Evolutionary conservation across 2,113 vertebrate species (phyloP), one percentile per base, ranked within the genome.

Genomic region (Corydoras sp.): DNA sequence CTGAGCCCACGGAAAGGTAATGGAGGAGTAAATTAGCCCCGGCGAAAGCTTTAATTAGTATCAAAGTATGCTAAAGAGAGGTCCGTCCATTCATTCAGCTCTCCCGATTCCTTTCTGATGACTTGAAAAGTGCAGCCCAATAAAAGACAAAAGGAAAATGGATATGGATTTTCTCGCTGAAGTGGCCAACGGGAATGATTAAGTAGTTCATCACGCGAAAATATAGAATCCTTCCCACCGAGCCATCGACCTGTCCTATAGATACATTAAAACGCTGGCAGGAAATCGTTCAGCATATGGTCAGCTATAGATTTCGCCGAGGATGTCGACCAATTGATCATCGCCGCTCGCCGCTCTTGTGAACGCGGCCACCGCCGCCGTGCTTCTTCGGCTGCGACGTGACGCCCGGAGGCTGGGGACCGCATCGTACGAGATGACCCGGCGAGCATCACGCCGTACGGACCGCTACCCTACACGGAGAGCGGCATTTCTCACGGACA

Each of bases 81-180:
- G 74, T 81, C 77, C 68, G 71, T 60, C 51, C 74, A 86, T 78
- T 81, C 86, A 85, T 86, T 74, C 70, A 70, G 51, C 63, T 63
- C 62, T 62, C 18, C 56, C 58, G 35, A 14, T 31, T 76, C 88
- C 76, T 86, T 54, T 84, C 79, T 85, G 84, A 84, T 83, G 81
- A 79, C 86, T 77, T 85, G 87, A 85, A 75, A 68, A 54, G 66
- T 65, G 70, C 81, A 62, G 70, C 81, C 81, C 84, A 87, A 85
- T 88, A 87, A 89, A 91, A 89, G 86, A 89, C 87, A 89, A 90
- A 90, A 85, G 83, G 83, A 89, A 92, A 88, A 81, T 72, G 80
- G 75, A 79, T 84, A 88, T 86, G 71, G 82, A 87, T 87, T 92
- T 90, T 86, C 69, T 81, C 86, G 84, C 81, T 65, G 86, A 85